Evolutionary conservation across 2,113 vertebrate genomes (phyloP), one percentile per base, ranked within the genome.

Genomic region (Ciconia maguari): DNA sequence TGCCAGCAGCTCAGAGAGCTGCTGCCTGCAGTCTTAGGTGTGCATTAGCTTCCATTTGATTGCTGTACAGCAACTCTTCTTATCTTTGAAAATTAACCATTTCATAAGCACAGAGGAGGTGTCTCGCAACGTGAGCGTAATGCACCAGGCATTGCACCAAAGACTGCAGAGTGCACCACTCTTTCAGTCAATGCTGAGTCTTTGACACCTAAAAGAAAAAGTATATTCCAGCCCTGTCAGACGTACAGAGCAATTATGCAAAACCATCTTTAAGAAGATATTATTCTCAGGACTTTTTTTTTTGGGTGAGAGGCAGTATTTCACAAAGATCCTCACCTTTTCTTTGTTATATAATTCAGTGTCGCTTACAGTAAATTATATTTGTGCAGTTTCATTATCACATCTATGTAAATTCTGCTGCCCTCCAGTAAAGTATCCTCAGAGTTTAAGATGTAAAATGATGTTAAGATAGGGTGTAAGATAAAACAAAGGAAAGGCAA

Each of bases 141-240:
- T 96, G 93, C 96, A 97, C 95, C 95, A 95, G 71, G 76, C 95
- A 97, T 97, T 96, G 94, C 97, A 97, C 84, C 96, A 97, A 79
- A 80, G 93, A 95, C 94, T 97, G 96, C 95, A 96, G 95, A 95
- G 91, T 62, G 91, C 93, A 91, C 91, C 36, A 24, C 89, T 91
- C 87, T 29, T 91, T 77, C 93, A 62, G 54, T 95, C 95, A 91
- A 24, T 77, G 89, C 87, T 10, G 65, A 86, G 77, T 14, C 91
- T 93, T 92, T 92, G 96, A 95, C 94, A 94, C 75, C 94, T 66
- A 24, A 61, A 94, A 82, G 44, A 81, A 95, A 80, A 95, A 86
- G 78, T 93, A 42, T 80, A 54, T 91, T 80, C 82, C 93, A 94
- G 75, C 66, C 89, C 82, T 94, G 91, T 95, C 84, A 88, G 84